phyloP scores from a whole-genome alignment of 2,797 vertebrate species.

The Thamnophis elegans region DNA sequence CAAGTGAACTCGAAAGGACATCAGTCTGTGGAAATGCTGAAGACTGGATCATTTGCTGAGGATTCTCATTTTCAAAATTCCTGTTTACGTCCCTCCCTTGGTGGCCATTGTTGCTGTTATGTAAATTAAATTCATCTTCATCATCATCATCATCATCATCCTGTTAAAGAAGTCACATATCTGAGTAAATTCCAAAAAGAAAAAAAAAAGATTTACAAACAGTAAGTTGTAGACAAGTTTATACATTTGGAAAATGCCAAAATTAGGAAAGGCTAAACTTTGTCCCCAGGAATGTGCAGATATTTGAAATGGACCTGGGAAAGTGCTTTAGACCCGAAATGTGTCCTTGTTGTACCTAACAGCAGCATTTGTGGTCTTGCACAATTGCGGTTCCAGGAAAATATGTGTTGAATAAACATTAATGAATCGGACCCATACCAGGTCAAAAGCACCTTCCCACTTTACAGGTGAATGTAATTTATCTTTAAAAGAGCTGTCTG shows the following conservation, averaged over 20 bases:
- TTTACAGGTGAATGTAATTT: not conserved
- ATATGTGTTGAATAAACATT: not conserved
- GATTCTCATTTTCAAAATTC: conserved; percentile 72
- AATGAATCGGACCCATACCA: not conserved
- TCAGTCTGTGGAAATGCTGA: conserved; percentile 72
- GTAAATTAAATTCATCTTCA: conserved; percentile 69
- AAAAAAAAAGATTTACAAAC: conserved; percentile 4
- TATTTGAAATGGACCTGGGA: not conserved
- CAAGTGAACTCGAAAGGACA: conserved; percentile 80
- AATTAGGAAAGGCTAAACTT: not conserved
- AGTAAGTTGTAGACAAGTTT: not conserved
- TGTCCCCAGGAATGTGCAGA: not conserved
- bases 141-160: conserved; percentile 62
- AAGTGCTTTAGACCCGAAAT: not conserved
- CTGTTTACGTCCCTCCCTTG: conserved; percentile 71
- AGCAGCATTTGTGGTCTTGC: not conserved
- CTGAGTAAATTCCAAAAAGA: conserved; percentile 25
- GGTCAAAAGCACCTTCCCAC: not conserved
- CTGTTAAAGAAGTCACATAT: conserved; percentile 50
- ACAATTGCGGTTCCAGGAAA: not conserved
- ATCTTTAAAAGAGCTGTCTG: not conserved
- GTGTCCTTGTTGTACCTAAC: not conserved
- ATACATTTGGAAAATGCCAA: not conserved
- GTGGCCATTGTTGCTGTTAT: conserved; percentile 69
- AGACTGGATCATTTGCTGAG: conserved; percentile 66